A percentile compares a stretch with the other conserved stretches of the same genome.
Conservation (phyloP, 1,140 invertebrate genomes). For the Brachystomella parvula region DNA sequence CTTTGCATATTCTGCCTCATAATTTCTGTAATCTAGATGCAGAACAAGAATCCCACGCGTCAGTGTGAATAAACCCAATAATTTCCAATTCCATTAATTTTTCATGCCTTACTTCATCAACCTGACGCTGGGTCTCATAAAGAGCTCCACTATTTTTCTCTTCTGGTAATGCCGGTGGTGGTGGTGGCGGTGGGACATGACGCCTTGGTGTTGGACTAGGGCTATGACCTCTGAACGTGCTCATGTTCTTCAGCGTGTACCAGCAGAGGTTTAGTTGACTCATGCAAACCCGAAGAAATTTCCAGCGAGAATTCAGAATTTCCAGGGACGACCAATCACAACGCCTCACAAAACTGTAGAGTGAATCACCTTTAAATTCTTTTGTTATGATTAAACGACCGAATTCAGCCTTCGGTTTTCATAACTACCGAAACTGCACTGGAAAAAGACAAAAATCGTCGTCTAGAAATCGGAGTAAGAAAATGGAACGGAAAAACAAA, state of each 20-base stretch:
- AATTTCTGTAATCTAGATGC: constrained; percentile 1
- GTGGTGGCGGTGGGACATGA: too few relatives aligned
- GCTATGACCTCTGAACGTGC: not conserved
- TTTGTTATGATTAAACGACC: too few relatives aligned
- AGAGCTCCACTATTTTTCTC: not conserved
- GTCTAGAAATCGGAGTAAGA: too few relatives aligned
- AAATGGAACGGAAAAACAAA: not conserved
- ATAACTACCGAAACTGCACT: not conserved
- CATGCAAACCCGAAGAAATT: not conserved
- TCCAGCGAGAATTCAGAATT: not conserved
- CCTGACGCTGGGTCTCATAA: not conserved
- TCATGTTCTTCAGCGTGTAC: too few relatives aligned
- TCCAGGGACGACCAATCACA: not conserved
- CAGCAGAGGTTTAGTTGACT: too few relatives aligned
- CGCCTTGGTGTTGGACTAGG: not conserved
- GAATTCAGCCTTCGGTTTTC: too few relatives aligned
- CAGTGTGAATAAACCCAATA: too few relatives aligned
- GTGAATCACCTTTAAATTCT: too few relatives aligned
- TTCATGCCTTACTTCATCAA: constrained; percentile 2
- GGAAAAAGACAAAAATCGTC: not conserved
- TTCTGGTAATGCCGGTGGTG: not conserved
- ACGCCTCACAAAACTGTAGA: too few relatives aligned
- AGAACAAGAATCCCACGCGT: too few relatives aligned
- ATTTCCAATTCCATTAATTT: not conserved
- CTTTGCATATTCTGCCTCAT: not conserved